Conservation (phyloP, 2,797 vertebrate genomes). For the Botia almorhae region DNA sequence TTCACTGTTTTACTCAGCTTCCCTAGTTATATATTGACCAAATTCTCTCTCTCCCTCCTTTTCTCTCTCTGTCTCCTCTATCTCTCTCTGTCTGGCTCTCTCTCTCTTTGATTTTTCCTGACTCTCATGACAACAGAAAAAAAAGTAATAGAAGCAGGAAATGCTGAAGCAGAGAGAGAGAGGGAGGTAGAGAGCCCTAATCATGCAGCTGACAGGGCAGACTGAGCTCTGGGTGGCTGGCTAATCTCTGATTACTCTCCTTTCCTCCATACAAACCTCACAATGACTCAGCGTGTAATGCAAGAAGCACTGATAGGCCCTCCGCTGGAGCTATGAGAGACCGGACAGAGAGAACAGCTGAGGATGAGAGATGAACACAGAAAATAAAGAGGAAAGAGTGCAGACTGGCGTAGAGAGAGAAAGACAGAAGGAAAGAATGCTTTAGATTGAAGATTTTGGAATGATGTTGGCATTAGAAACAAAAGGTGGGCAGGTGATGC, state of each 20-base stretch:
- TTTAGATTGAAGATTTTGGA: not conserved
- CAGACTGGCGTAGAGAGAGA: not conserved
- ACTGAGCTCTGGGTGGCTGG: conserved; percentile 69
- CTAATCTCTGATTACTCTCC: conserved; percentile 70
- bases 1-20: no score
- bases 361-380: conserved; percentile 10
- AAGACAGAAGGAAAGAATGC: not conserved
- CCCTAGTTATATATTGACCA: no score
- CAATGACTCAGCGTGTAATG: conserved; percentile 46
- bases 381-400: conserved; percentile 18
- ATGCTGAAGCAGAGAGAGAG: not conserved
- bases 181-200: conserved; percentile 71
- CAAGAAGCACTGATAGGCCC: conserved; percentile 41
- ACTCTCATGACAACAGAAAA: not conserved
- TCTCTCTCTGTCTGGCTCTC: not conserved
- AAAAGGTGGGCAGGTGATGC: not conserved
- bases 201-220: conserved; percentile 73
- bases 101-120: conserved; percentile 38
- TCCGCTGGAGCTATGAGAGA: not conserved
- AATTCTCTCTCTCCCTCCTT: no score
- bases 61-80: no score
- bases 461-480: no score
- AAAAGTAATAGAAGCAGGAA: conserved; percentile 26
- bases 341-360: conserved; percentile 11
- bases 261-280: conserved; percentile 38